Conservation (phyloP, 2,797 vertebrate genomes). For the Xiphophorus birchmanni region DNA sequence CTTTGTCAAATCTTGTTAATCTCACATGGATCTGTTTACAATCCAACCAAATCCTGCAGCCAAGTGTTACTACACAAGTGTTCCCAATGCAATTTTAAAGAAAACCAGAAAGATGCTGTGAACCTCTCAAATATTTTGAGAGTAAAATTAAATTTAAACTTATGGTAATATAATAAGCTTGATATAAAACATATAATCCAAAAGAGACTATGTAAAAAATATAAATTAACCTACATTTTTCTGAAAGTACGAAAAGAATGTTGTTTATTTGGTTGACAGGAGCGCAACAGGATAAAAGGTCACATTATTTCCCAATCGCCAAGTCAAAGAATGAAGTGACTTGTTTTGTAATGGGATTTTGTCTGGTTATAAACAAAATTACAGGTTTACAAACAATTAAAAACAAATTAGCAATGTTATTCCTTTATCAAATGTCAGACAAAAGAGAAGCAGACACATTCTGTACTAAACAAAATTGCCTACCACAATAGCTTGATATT, state of each 20-base stretch:
- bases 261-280: not conserved
- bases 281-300: not conserved
- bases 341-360: not conserved
- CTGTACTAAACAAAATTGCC: not conserved
- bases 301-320: not conserved
- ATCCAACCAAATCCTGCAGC: conserved; percentile 14
- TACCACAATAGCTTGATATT: not conserved
- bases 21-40: conserved; percentile 55
- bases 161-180: not conserved
- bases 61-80: not conserved
- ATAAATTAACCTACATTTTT: not conserved
- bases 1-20: conserved; percentile 70
- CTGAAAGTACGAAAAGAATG: not conserved
- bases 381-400: not conserved
- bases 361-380: not conserved
- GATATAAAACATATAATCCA: not conserved
- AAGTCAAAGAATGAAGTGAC: not conserved
- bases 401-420: not conserved
- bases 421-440: not conserved
- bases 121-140: not conserved
- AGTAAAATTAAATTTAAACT: not conserved
- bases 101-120: not conserved
- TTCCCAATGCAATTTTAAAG: not conserved
- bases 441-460: not conserved
- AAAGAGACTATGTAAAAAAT: not conserved